Base-by-base conservation (phyloP, 2,113 vertebrate genomes). In the Nematolebias whitei region DNA sequence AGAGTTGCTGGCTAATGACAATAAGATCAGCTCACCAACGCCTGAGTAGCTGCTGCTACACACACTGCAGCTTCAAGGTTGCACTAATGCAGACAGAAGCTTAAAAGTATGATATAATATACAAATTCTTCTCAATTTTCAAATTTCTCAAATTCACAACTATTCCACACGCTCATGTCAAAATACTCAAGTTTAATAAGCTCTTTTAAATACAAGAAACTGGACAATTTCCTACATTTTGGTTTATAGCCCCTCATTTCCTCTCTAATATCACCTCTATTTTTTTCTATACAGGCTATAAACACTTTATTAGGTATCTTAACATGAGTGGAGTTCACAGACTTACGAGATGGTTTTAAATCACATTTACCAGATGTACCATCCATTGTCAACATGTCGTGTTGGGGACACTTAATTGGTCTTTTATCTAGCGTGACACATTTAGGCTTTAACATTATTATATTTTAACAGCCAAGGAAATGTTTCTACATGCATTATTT, bases 291-390 rank as follows among this genome's bases (percentile, higher is more conserved):
- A 69, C 56, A 58, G 12, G 63, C 53, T 69, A 63, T 76, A 80
- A 68, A 70, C 71, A 58, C 35, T 51, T 74, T 78, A 75, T 13
- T 57, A 74, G 56, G 56, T 58, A 55, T 26, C 23, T 62, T 60
- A 82, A 82, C 59, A 56, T 22, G 52, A 71, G 60, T 38, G 58
- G 40, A 24, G 63, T 43, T 68, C 66, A 53, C 54, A 79, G 65
- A 55, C 53, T 60, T n/a, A 62, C 64, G 55, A 53, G 19, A 1
- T 2, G 1, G n/a, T n/a, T 49, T 16, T 40, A 62, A 53, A 76
- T 76, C 15, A 35, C 41, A 32, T 26, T 62, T 32, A 48, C 58
- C 29, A 45, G 29, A 44, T 40, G 16, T 39, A 15, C 0, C 7
- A 14, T 60, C 11, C 18, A 19, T 69, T 66, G 20, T 1, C 49